Evolutionary conservation across 2,797 vertebrate species (phyloP).

Genomic region (Pterois miles): DNA sequence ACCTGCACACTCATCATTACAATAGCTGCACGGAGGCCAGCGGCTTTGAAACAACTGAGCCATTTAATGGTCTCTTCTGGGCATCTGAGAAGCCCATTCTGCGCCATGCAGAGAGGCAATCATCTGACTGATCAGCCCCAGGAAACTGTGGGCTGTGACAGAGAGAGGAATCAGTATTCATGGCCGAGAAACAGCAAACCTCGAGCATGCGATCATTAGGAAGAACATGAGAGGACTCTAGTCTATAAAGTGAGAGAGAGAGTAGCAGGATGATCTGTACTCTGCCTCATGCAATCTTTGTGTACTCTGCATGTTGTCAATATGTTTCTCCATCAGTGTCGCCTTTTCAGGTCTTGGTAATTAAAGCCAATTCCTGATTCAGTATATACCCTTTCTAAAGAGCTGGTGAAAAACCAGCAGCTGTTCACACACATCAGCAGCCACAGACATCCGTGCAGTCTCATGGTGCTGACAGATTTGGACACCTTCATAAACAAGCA

Average conservation of each 20-base stretch:
- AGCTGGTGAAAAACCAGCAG: slow-evolving; percentile 31
- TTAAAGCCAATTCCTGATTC: background rate
- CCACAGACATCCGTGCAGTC: slow-evolving; percentile 9
- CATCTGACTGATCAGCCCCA: slow-evolving; percentile 70
- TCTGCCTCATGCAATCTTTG: background rate
- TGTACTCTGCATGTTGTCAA: background rate
- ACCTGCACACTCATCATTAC: slow-evolving; percentile 63
- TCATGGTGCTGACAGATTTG: slow-evolving; percentile 47
- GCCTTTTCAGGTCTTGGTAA: background rate
- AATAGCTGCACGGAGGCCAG: slow-evolving; percentile 31
- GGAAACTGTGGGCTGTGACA: slow-evolving; percentile 56
- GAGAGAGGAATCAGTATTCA: slow-evolving; percentile 59
- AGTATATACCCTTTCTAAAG: background rate
- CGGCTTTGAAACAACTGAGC: slow-evolving; percentile 67
- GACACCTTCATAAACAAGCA: slow-evolving; percentile 65
- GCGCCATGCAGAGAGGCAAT: slow-evolving; percentile 65
- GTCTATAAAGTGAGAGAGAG: background rate
- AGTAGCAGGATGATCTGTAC: no score
- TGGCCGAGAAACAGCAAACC: slow-evolving; percentile 33
- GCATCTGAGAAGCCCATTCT: slow-evolving; percentile 59
- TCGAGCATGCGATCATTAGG: slow-evolving; percentile 29
- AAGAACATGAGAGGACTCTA: slow-evolving; percentile 6
- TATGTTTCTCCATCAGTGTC: background rate
- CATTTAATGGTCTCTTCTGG: slow-evolving; percentile 76
- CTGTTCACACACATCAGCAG: slow-evolving; percentile 36